Conservation (phyloP, 2,888 invertebrate species). For the Rotaria socialis region DNA sequence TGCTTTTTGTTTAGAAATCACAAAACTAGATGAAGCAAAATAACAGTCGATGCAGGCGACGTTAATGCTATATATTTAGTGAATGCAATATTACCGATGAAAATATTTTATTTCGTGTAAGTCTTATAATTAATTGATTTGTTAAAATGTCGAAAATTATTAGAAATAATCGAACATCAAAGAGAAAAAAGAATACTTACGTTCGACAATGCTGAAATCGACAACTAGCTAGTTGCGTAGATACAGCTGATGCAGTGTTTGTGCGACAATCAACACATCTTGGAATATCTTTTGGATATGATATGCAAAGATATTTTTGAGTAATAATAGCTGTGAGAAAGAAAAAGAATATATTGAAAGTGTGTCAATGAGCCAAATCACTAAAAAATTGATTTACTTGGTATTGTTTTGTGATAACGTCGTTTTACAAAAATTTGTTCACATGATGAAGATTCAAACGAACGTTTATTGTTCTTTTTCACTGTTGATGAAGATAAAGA, state of each 20-base stretch:
- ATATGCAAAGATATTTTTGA: neutral
- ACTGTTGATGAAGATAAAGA: neutral
- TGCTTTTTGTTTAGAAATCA: too few species aligned
- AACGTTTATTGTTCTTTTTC: neutral
- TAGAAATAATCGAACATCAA: neutral
- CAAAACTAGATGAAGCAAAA: too few species aligned
- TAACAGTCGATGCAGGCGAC: too few species aligned
- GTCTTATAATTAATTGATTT: neutral
- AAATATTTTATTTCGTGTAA: too few species aligned
- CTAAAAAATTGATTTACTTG: neutral
- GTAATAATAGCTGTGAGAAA: neutral
- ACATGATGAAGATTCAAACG: neutral
- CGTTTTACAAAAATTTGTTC: neutral
- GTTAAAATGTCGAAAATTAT: neutral
- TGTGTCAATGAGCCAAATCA: neutral
- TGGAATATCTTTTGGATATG: neutral
- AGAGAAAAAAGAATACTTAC: neutral
- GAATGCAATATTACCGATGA: too few species aligned
- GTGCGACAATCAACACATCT: constrained; percentile 10
- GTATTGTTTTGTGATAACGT: neutral
- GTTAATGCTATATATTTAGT: too few species aligned
- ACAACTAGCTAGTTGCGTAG: neutral
- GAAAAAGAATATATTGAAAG: neutral
- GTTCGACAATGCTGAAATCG: constrained; percentile 37
- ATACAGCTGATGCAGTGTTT: neutral